Evolutionary conservation across 2,797 vertebrate species (phyloP).

Genomic region (Sorex maritimensis): DNA sequence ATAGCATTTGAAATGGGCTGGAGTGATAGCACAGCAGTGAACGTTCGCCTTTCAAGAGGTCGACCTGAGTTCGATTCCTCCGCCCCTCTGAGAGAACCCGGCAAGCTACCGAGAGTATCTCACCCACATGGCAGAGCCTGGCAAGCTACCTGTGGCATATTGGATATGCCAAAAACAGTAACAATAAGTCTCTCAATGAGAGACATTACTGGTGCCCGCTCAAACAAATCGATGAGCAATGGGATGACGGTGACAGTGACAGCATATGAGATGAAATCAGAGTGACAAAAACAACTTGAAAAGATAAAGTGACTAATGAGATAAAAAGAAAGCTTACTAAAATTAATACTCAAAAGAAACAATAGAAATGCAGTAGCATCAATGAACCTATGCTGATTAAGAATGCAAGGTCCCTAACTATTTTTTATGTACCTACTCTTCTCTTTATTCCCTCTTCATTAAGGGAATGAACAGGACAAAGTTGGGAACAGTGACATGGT

Average conservation of each 20-base stretch:
- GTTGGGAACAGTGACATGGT: not conserved
- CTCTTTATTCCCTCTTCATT: not conserved
- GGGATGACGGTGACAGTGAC: too few relatives aligned
- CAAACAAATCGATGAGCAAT: too few relatives aligned
- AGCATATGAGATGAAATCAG: not conserved
- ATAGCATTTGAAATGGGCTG: not conserved
- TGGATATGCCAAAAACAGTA: too few relatives aligned
- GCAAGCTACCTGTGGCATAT: too few relatives aligned
- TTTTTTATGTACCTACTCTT: not conserved
- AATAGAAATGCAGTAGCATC: conserved; percentile 63
- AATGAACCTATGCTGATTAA: not conserved
- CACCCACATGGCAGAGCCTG: too few relatives aligned
- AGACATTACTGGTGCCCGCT: too few relatives aligned
- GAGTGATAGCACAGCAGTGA: too few relatives aligned
- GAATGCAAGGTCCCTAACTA: not conserved
- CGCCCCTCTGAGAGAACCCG: too few relatives aligned
- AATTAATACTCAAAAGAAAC: conserved; percentile 49
- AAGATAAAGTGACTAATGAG: conserved; percentile 27
- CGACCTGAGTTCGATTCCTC: too few relatives aligned
- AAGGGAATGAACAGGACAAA: not conserved
- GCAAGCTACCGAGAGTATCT: too few relatives aligned
- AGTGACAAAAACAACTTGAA: not conserved
- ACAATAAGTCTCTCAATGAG: too few relatives aligned
- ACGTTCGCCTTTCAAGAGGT: too few relatives aligned
- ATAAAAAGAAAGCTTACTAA: conserved; percentile 12